Base-by-base conservation (phyloP, 1,140 invertebrate species). In the Lethocerus indicus region DNA sequence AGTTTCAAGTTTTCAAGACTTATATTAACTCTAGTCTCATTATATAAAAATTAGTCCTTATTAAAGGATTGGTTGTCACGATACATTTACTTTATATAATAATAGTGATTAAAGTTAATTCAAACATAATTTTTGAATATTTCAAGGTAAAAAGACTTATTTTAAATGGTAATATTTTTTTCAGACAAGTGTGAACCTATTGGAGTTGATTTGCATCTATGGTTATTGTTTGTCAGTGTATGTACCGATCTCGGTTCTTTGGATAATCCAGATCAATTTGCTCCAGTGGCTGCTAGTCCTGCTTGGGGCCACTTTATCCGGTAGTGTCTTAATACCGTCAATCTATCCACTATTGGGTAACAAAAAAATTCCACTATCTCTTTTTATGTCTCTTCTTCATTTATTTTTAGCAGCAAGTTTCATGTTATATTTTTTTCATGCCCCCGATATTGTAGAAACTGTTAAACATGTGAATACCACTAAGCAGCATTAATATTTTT, bases 191-290 rank as follows among this genome's bases (percentile, higher is more conserved):
- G 63, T 68, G 18, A 64, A 71, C 2, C 77, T 89, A 57, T 70
- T 93, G 52, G 81, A 85, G 46, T 71, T 94, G 5, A 71, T 96
- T 54, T 95, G 90, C 65, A 70, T 95, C 2, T 98, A 96, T 65
- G 93, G 93, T 14, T 98, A 98, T 64, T 94, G 89, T 0, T 66
- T 98, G 35, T 78, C 86, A 27, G 87, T 96, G 54, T 97, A 91
- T 62, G 79, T 97, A 58, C 92, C 92, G 7, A 80, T 93, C 4
- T 87, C 89, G n/a, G 78, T 95, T 57, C 65, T 96, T 5, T 95
- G 90, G 87, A 79, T 88, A 1, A 86, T 95, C 53, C 77, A 83
- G 66, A 72, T 91, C 7, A 70, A 67, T 3, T 79, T 81, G 73
- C 68, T 95, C 16, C 89, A 92, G 59, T 96, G 91, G 90, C 57